These are phyloP conservation scores for Heliconius ismenius DNA, from an alignment of 2,888 invertebrate species.

Conservation along the genomic window DNA sequence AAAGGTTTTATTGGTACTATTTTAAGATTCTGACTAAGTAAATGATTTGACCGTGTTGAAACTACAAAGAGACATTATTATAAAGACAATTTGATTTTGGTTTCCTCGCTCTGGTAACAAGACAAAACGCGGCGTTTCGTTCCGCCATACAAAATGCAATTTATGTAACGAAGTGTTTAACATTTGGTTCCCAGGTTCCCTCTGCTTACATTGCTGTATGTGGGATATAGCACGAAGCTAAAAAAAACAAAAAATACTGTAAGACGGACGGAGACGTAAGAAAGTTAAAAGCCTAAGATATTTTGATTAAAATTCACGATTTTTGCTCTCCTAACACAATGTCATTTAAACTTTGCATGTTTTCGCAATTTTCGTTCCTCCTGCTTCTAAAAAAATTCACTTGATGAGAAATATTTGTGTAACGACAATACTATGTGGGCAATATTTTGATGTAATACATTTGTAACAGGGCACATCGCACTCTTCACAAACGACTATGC, in stretches of 20 bases:
- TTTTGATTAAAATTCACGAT: slow-evolving; percentile 16
- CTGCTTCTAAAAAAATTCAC: slow-evolving; percentile 12
- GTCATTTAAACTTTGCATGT: slow-evolving; percentile 3
- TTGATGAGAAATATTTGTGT: slow-evolving; percentile 32
- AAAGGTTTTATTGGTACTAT: slow-evolving; percentile 51
- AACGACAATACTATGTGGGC: slow-evolving; percentile 25
- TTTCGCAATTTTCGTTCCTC: not conserved
- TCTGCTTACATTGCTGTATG: too few relatives aligned
- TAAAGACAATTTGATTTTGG: not conserved
- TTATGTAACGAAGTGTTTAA: too few relatives aligned
- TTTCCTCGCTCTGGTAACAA: too few relatives aligned
- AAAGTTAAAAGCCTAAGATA: slow-evolving; percentile 9
- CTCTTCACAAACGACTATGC: not conserved
- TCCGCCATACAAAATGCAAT: too few relatives aligned
- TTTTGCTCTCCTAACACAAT: not conserved
- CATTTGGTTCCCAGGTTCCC: too few relatives aligned
- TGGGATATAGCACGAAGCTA: too few relatives aligned
- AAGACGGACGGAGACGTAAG: not conserved
- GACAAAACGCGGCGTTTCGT: too few relatives aligned
- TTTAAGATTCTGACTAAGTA: slow-evolving; percentile 32
- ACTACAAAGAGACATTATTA: not conserved
- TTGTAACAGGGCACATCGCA: slow-evolving; percentile 10
- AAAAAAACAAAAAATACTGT: too few relatives aligned
- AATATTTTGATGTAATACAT: slow-evolving; percentile 23
- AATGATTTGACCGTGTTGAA: slow-evolving; percentile 4